These are phyloP conservation scores for Elachura formosa DNA, from an alignment of 2,113 vertebrate genomes.

Conservation along the genomic window DNA sequence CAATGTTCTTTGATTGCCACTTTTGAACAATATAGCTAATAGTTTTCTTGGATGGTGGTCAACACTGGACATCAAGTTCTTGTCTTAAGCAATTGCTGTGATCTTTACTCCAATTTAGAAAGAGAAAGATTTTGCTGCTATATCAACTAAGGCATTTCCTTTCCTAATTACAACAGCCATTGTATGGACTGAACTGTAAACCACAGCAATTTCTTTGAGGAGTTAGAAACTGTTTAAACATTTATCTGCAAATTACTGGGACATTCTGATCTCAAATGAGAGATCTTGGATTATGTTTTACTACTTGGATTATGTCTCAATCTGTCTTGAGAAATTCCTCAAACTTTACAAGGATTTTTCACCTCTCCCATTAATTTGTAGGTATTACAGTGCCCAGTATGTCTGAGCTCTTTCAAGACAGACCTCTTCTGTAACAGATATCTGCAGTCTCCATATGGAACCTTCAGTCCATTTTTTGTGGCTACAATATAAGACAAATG, in stretches of 20 bases:
- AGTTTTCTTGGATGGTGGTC: background rate
- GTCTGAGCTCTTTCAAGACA: background rate
- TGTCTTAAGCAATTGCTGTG: background rate
- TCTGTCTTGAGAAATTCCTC: background rate
- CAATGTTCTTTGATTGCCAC: background rate
- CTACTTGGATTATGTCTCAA: too few relatives aligned
- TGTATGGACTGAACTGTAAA: background rate
- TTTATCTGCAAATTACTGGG: background rate
- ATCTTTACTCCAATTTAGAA: background rate
- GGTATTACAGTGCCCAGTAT: background rate
- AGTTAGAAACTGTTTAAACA: fast-evolving
- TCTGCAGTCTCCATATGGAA: background rate
- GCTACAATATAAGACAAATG: background rate
- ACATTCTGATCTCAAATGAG: background rate
- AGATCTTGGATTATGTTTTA: background rate
- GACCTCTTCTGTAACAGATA: background rate
- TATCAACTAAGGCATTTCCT: background rate
- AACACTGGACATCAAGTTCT: fast-evolving
- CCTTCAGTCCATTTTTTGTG: background rate
- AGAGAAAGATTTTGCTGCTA: background rate
- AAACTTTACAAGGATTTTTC: background rate
- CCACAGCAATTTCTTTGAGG: background rate
- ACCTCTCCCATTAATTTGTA: background rate
- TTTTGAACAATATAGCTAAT: background rate
- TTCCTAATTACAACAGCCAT: background rate